These are phyloP conservation scores for Reinhardtius hippoglossoides DNA, from an alignment of 2,113 vertebrate genomes.

Conservation along the genomic window DNA sequence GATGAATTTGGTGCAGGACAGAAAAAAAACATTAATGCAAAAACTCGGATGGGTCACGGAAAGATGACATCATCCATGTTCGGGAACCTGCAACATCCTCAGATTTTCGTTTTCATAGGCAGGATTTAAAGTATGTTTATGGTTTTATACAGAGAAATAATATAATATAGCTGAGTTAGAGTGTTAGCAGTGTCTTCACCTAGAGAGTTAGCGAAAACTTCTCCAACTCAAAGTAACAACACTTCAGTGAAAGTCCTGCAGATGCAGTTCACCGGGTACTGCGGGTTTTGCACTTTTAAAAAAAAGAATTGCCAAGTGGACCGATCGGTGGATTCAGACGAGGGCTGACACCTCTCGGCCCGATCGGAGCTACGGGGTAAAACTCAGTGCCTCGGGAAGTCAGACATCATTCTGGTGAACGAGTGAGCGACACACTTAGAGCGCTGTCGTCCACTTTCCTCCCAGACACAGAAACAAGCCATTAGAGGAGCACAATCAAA, in stretches of 20 bases:
- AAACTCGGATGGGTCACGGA: no score
- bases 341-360: conserved; percentile 12
- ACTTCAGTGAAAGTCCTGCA: background rate
- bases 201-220: no score
- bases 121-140: background rate
- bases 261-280: background rate
- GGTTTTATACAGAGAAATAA: no score
- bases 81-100: no score
- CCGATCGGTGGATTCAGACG: conserved; percentile 6
- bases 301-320: conserved; percentile 12
- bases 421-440: background rate
- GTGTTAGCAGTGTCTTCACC: no score
- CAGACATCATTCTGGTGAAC: no score
- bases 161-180: no score
- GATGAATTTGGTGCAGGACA: background rate
- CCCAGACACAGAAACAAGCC: background rate
- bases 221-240: no score
- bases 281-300: no score
- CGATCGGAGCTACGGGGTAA: background rate
- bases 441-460: background rate
- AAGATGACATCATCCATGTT: background rate
- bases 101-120: background rate
- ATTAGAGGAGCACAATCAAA: background rate
- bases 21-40: background rate
- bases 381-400: background rate